Evolutionary conservation across 2,113 vertebrate species (phyloP), one percentile per base, ranked within the genome.

Genomic region (Etia nguti): DNA sequence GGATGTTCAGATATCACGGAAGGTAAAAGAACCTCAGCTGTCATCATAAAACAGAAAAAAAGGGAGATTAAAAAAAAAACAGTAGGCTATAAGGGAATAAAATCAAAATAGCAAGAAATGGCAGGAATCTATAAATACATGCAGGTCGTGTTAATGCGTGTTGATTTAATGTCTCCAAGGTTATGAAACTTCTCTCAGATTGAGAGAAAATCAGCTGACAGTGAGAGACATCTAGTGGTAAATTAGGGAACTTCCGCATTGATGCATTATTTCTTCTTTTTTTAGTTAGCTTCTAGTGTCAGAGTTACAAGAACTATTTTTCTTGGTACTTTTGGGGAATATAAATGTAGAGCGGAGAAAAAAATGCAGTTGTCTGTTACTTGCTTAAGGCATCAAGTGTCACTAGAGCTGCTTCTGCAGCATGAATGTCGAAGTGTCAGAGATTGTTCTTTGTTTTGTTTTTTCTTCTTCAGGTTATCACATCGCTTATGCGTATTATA

Each of bases 151-250:
- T 16, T 26, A 24, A 48, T 54, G 4, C 12, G 22, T 55, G 50
- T 48, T 31, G 18, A 57, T 62, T 60, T 52, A 12, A 36, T 31
- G 13, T 62, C 31, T 84, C 20, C 36, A 36, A 36, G 26, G 41
- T 77, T 79, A 9, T 55, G 6, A 31, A 41, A 68, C 43, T 43
- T 57, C 16, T 29, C 8, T 31, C 2, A 18, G 29, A 8, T 11
- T 41, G 59, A 48, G 29, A 70, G 36, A 29, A 36, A 83, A 92
- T 84, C 57, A 59, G 52, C 88, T 94, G 90, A 85, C 20, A 80
- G 41, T 90, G 93, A 90, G 93, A n/a, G 95, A 90, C 96, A 94
- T 93, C 96, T 96, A 92, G 94, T 93, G 96, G 96, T 90, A 16
- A 62, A 70, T 54, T 41, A 79, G 12, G 18, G 89, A 86, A 91